Evolutionary conservation across 2,113 vertebrate species (phyloP), one percentile per base, ranked within the genome.

Genomic region (Epinephelus cyanopodus): DNA sequence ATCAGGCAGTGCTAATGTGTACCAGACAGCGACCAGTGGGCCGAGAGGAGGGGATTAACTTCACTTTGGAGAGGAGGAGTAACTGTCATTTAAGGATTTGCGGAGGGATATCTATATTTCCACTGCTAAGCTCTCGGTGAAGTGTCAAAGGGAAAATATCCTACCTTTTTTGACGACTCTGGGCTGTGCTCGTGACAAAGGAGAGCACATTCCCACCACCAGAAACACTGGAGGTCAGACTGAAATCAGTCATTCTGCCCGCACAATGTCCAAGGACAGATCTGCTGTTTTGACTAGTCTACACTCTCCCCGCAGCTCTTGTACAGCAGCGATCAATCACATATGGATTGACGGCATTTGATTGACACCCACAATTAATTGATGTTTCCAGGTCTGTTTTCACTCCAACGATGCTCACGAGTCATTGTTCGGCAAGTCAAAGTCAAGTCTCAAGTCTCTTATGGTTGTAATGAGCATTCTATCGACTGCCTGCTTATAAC

Each of bases 51-150:
- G 13, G 81, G 91, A 90, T 92, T 89, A 89, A 75, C 89, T 90
- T 84, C 83, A 63, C 81, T 89, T 86, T 81, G 77, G 80, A 83
- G 86, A 87, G 85, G 76, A 87, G 87, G 84, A 79, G 73, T 29
- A 87, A 64, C 70, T 64, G 75, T 88, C 89, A 63, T 83, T 89
- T 87, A 70, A 79, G 83, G 90, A 90, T 92, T 92, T 91, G 77
- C 70, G 81, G 61, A 76, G 69, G 84, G 77, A 85, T 90, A 87
- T 90, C 84, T 92, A 64, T 73, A 80, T 89, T 88, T 88, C 66
- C 70, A 14, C 71, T 39, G 53, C 68, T 89, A 90, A 90, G 86
- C 92, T 85, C 75, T 58, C 15, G 33, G 62, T 42, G 62, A 83
- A 71, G 75, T 88, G 85, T 89, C 79, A 83, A 60, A 75, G 62